phyloP scores from a whole-genome alignment of 2,888 invertebrate genomes.

The Sarcophaga rosellei region DNA sequence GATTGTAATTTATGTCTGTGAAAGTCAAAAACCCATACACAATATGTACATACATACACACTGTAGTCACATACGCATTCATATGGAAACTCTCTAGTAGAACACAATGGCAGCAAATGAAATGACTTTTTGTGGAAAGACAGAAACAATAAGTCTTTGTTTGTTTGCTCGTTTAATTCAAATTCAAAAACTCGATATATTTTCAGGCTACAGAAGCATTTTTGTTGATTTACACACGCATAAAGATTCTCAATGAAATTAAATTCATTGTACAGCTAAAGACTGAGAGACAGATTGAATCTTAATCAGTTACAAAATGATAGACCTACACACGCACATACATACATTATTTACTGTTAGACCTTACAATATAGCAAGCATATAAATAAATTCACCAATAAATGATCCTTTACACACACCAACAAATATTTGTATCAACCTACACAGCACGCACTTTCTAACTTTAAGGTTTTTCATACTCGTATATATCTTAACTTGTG shows the following conservation, averaged over 20 bases:
- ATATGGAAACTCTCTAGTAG: background rate
- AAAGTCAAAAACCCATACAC: background rate
- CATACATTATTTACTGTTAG: background rate
- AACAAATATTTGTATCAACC: background rate
- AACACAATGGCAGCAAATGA: background rate
- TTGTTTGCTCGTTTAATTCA: background rate
- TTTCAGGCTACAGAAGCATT: background rate
- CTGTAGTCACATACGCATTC: background rate
- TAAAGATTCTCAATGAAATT: conserved; percentile 8
- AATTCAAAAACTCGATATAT: conserved; percentile 26
- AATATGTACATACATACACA: no score
- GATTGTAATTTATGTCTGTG: conserved; percentile 27
- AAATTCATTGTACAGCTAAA: conserved; percentile 28
- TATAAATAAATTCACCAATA: no score
- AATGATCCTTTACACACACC: background rate
- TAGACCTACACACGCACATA: background rate
- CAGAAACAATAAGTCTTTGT: conserved; percentile 15
- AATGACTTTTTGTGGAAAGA: background rate
- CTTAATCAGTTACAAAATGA: conserved; percentile 15
- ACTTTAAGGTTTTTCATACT: conserved; percentile 17
- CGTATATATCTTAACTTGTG: background rate
- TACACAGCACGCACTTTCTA: background rate
- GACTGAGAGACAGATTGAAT: conserved; percentile 44
- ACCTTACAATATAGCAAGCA: no score
- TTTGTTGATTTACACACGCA: background rate